These are phyloP conservation scores for Anarsia innoxiella DNA, from an alignment of 2,888 invertebrate genomes.

Conservation along the genomic window DNA sequence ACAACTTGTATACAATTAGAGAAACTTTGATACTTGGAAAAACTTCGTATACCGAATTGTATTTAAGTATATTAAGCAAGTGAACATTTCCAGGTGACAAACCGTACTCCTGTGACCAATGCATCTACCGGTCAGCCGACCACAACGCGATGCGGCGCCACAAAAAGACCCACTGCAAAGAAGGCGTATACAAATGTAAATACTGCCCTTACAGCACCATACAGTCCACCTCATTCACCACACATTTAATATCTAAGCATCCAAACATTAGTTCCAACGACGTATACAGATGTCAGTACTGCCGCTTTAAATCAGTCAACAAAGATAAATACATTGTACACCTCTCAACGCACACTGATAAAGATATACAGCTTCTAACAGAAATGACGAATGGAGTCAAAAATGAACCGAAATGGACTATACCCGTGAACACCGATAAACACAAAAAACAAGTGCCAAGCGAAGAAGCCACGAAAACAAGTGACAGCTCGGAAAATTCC, in stretches of 20 bases:
- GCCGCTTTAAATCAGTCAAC: conserved; percentile 78
- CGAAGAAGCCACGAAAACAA: conserved; percentile 30
- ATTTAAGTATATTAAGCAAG: too few relatives aligned
- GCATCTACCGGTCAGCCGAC: conserved; percentile 83
- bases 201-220: conserved; percentile 87
- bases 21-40: too few relatives aligned
- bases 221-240: conserved; percentile 85
- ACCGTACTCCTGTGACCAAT: conserved; percentile 84
- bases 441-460: conserved; percentile 28
- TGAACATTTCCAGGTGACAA: conserved; percentile 82
- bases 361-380: conserved; percentile 51
- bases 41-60: too few relatives aligned
- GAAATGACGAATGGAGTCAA: conserved; percentile 48
- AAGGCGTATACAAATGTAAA: conserved; percentile 84
- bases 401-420: conserved; percentile 57
- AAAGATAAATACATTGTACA: conserved; percentile 77
- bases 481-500: conserved; percentile 38
- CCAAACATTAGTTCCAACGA: conserved; percentile 79
- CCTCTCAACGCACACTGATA: conserved; percentile 66
- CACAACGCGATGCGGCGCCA: conserved; percentile 89
- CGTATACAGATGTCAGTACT: conserved; percentile 77
- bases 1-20: too few relatives aligned
- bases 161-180: conserved; percentile 83
- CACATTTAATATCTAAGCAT: conserved; percentile 86
- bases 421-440: conserved; percentile 44